Evolutionary conservation across 2,797 vertebrate genomes (phyloP).

Genomic region (Enteromius thamalakanensis): DNA sequence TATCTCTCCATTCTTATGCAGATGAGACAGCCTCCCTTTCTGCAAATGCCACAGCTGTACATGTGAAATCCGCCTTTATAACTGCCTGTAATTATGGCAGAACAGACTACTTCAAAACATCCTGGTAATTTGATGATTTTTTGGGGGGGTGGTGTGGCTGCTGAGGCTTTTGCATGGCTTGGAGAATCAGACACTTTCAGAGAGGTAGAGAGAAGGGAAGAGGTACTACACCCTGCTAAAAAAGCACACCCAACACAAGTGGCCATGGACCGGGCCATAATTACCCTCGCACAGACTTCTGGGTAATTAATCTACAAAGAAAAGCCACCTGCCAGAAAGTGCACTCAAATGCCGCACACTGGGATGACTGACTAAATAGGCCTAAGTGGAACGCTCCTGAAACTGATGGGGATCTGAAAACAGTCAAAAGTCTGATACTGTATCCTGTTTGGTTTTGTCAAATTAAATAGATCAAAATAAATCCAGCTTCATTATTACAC

Average conservation of each 20-base stretch:
- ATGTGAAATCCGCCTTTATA: slow-evolving; percentile 63
- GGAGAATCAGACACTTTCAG: slow-evolving; percentile 39
- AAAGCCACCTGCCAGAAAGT: slow-evolving; percentile 58
- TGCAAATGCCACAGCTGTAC: slow-evolving; percentile 64
- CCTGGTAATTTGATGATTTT: slow-evolving; percentile 58
- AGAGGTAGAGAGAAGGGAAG: slow-evolving; percentile 7
- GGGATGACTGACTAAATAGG: slow-evolving; percentile 43
- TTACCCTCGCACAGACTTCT: slow-evolving; percentile 54
- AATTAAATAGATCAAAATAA: not conserved
- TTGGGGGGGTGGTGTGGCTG: slow-evolving; percentile 15
- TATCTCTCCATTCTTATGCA: slow-evolving; percentile 66
- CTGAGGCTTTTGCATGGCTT: slow-evolving; percentile 36
- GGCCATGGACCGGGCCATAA: slow-evolving; percentile 49
- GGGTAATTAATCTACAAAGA: slow-evolving; percentile 52
- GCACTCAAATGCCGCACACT: slow-evolving; percentile 28
- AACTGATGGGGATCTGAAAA: slow-evolving; percentile 30
- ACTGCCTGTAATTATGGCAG: slow-evolving; percentile 64
- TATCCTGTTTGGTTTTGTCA: slow-evolving; percentile 20
- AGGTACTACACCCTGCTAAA: slow-evolving; percentile 30
- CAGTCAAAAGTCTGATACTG: not conserved
- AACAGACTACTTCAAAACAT: slow-evolving; percentile 66
- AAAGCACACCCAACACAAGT: slow-evolving; percentile 50
- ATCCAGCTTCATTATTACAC: not conserved
- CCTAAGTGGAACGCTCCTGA: slow-evolving; percentile 32
- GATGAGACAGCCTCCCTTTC: slow-evolving; percentile 60